Base-by-base conservation (phyloP, 2,888 invertebrate species). In the Tenodera sinensis region DNA sequence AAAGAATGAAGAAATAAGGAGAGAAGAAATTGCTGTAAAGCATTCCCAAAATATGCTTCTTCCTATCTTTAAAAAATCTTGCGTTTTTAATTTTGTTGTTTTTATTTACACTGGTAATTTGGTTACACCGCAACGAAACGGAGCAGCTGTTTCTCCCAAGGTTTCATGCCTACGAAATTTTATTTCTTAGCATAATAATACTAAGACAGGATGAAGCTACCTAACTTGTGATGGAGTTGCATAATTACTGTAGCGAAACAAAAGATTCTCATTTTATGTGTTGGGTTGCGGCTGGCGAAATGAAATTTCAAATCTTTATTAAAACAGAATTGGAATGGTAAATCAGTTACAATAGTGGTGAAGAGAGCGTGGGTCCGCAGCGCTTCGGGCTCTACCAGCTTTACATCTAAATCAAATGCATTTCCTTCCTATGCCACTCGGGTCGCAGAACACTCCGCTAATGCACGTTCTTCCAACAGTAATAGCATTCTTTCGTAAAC, bases 241-340 rank as follows among this genome's bases (percentile, higher is more conserved):
- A 25, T 71, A 71, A 71, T 71, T 71, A 71, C 54, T 20, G 54
- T 71, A 15, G 20, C 54, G 54, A 71, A 71, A 71, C 54, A 71
- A 71, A 71, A 71, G 54, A 71, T 25, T 71, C 20, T 71, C 54
- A 71, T 20, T 71, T 71, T 71, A 85, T 54, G 71, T 85, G 85
- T 88, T 30, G 28, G 84, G 84, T 88, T 85, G 54, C 54, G 54
- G 54, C 54, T 71, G 20, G 54, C 20, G 88, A 89, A 90, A 90
- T 89, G 83, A 85, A 90, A 90, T 90, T 90, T 90, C 28, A 88
- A 89, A 89, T 89, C 90, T 90, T 90, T 90, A 90, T 90, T 90
- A 89, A 90, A 90, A 90, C 89, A 83, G 90, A 90, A 90, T 90
- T 90, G 90, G 85, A 90, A 90, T 85, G 83, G 84, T 90, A 88